Evolutionary conservation across 2,888 invertebrate species (phyloP), one percentile per base, ranked within the genome.

Genomic region (Leptinotarsa juncta): DNA sequence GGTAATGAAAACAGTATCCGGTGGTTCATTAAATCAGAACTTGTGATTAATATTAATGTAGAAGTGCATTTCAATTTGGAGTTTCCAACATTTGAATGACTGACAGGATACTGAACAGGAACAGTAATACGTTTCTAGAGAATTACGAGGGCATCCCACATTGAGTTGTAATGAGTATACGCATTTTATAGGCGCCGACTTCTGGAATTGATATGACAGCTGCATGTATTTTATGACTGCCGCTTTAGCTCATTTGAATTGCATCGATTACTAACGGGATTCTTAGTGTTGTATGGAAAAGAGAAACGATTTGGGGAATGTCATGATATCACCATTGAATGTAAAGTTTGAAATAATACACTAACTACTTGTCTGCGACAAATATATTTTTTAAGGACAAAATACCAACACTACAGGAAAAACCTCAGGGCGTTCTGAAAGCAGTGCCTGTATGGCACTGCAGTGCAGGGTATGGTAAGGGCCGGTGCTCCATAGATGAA

Each of bases 21-120:
- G 4, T 57, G 23, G 20, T 23, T 57, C 23, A 57, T 57, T 23
- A 57, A 57, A 57, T 20, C 57, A 57, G 20, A 57, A 57, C 4
- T 57, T 20, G 14, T 23, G 20, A 23, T 57, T 23, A 18, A 57
- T 57, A 57, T 57, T 20, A 15, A 57, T 57, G 15, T 14, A 23
- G 14, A 23, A 57, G 15, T 57, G 23, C 15, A 23, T 57, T 57
- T 57, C 23, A 57, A 57, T 15, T 23, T 57, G 57, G 20, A 57
- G 18, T 57, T 57, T 57, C 20, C 57, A 18, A 20, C 20, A 23
- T 57, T 23, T 57, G 57, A 57, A 14, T 57, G 57, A 57, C 23
- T 57, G 57, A 14, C 57, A 57, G 57, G 23, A 57, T 57, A 57
- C 57, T 57, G 12, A 57, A 57, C 57, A 57, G 57, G 57, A 57